These are phyloP conservation scores for Linyphia triangularis DNA, from an alignment of 2,888 invertebrate genomes.

Conservation along the genomic window DNA sequence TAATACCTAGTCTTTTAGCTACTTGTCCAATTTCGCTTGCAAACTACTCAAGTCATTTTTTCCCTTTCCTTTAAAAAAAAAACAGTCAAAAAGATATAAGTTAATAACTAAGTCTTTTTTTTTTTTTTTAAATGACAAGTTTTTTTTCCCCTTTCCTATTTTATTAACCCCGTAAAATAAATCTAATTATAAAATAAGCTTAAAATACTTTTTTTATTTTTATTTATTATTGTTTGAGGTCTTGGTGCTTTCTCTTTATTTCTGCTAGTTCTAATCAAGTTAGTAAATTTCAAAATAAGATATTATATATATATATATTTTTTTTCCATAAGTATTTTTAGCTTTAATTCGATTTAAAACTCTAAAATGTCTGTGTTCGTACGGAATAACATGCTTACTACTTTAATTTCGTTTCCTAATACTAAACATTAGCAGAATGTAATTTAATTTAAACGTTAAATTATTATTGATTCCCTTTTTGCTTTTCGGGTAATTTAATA, in stretches of 20 bases:
- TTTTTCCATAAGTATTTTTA: background rate
- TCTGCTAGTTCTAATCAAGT: conserved; percentile 35
- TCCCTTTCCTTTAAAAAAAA: too few relatives aligned
- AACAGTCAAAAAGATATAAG: too few relatives aligned
- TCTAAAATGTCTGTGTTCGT: background rate
- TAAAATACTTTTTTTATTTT: conserved; percentile 22
- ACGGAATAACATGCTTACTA: too few relatives aligned
- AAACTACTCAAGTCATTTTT: too few relatives aligned
- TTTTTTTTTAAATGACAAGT: background rate
- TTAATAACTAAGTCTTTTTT: background rate
- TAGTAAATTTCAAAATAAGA: conserved; percentile 9
- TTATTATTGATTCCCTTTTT: background rate
- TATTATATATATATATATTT: background rate
- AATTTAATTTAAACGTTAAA: conserved; percentile 23
- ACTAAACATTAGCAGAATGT: background rate
- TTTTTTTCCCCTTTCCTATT: background rate
- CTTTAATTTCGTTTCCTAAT: background rate
- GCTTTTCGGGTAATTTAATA: background rate
- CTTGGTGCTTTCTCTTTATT: background rate
- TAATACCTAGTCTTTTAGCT: too few relatives aligned
- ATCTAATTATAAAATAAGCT: conserved; percentile 55
- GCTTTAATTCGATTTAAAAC: conserved; percentile 53
- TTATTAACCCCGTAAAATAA: conserved; percentile 46
- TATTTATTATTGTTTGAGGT: too few relatives aligned
- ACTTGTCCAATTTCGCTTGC: too few relatives aligned